These are phyloP conservation scores for Centrocercus urophasianus DNA, from an alignment of 2,113 vertebrate species.

Conservation along the genomic window DNA sequence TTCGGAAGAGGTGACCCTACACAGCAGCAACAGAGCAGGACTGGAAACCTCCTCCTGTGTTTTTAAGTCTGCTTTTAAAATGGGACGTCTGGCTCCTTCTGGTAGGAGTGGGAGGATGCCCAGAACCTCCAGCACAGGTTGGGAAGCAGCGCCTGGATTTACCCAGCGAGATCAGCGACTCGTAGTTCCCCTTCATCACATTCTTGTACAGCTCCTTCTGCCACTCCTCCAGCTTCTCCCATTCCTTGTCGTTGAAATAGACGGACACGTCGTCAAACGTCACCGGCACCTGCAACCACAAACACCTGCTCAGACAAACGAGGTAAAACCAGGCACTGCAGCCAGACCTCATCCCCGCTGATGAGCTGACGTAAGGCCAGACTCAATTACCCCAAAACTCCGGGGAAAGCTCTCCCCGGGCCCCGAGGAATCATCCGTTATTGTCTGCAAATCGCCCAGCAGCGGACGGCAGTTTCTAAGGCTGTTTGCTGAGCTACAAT, in stretches of 20 bases:
- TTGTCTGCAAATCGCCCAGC: rapidly evolving
- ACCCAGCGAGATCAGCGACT: conserved; percentile 83
- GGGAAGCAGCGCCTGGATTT: neutral
- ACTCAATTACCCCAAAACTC: neutral
- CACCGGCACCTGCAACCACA: conserved; percentile 79
- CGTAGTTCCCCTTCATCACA: conserved; percentile 82
- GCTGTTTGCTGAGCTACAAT: neutral
- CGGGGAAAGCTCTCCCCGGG: neutral
- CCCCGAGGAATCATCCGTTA: neutral
- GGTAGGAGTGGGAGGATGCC: neutral
- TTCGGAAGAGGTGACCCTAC: neutral
- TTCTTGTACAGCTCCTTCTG: conserved; percentile 86
- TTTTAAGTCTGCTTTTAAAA: neutral
- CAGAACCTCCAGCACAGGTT: neutral
- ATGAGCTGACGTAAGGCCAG: neutral
- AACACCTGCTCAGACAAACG: neutral
- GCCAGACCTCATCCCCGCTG: conserved; percentile 16
- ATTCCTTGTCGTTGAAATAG: conserved; percentile 82
- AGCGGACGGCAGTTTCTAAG: neutral
- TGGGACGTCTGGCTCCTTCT: neutral
- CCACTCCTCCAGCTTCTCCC: conserved; percentile 84
- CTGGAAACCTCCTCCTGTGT: neutral
- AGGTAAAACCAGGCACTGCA: neutral
- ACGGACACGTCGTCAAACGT: conserved; percentile 82
- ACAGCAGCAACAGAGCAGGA: neutral